Evolutionary conservation across 2,113 vertebrate genomes (phyloP), one percentile per base, ranked within the genome.

Genomic region (Channa maculata): DNA sequence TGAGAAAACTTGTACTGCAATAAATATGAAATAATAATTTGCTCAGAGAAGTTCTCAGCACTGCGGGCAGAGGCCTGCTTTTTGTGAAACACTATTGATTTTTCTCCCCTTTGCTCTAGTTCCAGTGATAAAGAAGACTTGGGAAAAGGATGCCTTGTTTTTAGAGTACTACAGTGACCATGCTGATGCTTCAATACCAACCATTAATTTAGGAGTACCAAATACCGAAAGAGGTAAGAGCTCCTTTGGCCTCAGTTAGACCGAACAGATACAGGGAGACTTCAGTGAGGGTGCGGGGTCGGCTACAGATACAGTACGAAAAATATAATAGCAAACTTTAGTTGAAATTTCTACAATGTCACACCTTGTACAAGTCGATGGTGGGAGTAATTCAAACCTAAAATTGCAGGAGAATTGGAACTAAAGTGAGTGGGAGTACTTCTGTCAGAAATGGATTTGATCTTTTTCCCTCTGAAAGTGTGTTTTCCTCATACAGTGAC

Each of bases 151-250:
- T 65, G 95, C 96, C n/a, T 86, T 90, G 9, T 86, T 92, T 74
- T 89, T 99, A 46, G 96, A 98, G 79, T 99, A 97, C 87, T 99
- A 99, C 92, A 99, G 98, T 65, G 97, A 99, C 91, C 86, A 94
- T 0, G 90, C 92, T n/a, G 98, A 99, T 75, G 78, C 77, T 44
- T 90, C 95, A 34, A 97, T 99, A 87, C 98, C 98, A 15, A 97
- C 97, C 33, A 72, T 97, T 75, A 86, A 98, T 82, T 90, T 99
- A 80, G 97, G 97, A 0, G 10, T 99, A 34, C 97, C 97, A 38
- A 99, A 99, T 68, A 98, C 97, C 38, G 97, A 99, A 13, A 95
- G 97, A 95, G 98, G 98, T 98, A 76, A 93, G 93, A 58, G 5
- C 70, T 4, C 10, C 38, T 37, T 43, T 50, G 14, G 14, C 37